Evolutionary conservation across 2,888 invertebrate genomes (phyloP), one percentile per base, ranked within the genome.

Genomic region (Patella ulyssiponensis): DNA sequence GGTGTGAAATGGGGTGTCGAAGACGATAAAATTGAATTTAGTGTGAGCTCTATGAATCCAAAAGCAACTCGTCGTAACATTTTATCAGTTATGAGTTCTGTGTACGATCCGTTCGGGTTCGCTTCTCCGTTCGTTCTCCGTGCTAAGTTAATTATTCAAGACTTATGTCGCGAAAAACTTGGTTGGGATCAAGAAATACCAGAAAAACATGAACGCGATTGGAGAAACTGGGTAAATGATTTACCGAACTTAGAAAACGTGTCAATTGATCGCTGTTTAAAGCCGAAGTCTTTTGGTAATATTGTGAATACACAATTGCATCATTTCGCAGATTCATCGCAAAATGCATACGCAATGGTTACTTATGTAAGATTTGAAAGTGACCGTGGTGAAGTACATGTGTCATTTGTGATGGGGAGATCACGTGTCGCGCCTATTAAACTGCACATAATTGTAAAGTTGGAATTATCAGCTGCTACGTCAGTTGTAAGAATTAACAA

Each of bases 391-490:
- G 52, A 73, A 15, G 33, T 69, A 2, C 77, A 78, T 44, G 75
- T 75, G 51, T 54, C 72, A 15, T 69, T 78, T 20, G 17, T 78
- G 64, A 73, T 78, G 52, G 81, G 70, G 7, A 79, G 79, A 54
- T 44, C 81, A 12, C 54, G 84, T 70, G 82, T 82, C 3, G 79
- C 80, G 0, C 84, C 81, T 27, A 33, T 74, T 1, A 84, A 75
- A 56, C 23, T 71, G 4, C 73, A 81, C 0, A 81, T 80, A 1
- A 83, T 83, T 53, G 82, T 82, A 1, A 71, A 82, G 33, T 71
- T 84, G 11, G 82, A 84, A 78, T 56, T 83, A 15, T 77, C 80
- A 53, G 84, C 81, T 2, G 83, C 83, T 17, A 71, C 79, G 3
- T 33, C 83, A n/a, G 80, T 81, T 15, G 82, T 81, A 0, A 83